Evolutionary conservation across 2,113 vertebrate genomes (phyloP), one percentile per base, ranked within the genome.

Genomic region (Blennius ocellaris): DNA sequence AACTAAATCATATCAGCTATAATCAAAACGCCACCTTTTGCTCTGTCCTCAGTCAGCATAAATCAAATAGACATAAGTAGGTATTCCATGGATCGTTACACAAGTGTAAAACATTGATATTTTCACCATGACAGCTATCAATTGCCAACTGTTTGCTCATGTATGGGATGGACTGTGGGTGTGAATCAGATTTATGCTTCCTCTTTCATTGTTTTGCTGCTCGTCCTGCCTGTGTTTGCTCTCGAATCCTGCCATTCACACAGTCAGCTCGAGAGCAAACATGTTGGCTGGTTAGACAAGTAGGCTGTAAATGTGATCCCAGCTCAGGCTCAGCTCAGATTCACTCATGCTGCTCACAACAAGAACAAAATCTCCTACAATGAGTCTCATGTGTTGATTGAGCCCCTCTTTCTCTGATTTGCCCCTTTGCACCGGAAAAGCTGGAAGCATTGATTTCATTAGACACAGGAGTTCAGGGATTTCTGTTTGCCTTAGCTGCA

Each of bases 401-500:
- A 78, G 52, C 65, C 48, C 44, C 0, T 38, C 57, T 53, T 59
- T 56, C 62, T 81, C 60, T 81, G 85, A 84, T 89, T 89, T 87
- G 69, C 64, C 74, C 76, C 58, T 83, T 83, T 67, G 65, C 65
- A 84, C 78, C 75, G 87, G 86, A 87, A 89, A 90, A 81, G 83
- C 74, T 86, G 38, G 53, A 68, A 81, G 87, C 86, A 89, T 87
- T 91, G 88, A 92, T 92, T 93, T 93, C 88, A 92, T 93, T 93
- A 92, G 81, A 86, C 76, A 76, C 89, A 92, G 80, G 78, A 87
- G 90, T 90, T 90, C 76, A 76, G 88, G 61, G 67, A 72, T 92
- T 86, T 91, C 79, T 90, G 90, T 95, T 95, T 95, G 92, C 86
- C 90, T 92, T 93, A 67, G 81, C 90, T 78, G 78, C 89, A 94